Evolutionary conservation across 2,888 invertebrate species (phyloP), one percentile per base, ranked within the genome.

Genomic region (Caenorhabditis sp.): DNA sequence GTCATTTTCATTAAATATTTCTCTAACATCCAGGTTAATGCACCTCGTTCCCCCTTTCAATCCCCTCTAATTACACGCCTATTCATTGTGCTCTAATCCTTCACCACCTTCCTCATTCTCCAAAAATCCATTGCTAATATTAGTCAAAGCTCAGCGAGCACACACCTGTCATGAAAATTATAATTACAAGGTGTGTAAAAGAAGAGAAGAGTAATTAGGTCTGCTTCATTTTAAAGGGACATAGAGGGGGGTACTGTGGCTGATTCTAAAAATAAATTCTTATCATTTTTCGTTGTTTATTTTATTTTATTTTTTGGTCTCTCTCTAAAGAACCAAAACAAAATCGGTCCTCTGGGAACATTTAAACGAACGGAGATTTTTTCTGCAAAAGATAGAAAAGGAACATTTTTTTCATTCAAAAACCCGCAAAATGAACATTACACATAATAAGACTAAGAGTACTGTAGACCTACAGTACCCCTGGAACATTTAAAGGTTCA

Each of bases 141-240:
- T 43, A 43, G 43, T 43, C 43, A 43, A 43, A 43, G 43, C 43
- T 43, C 43, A 43, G 43, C 43, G 43, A 43, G 43, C 43, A 43
- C 43, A 43, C 43, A 43, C 43, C 43, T 43, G 43, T 43, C 43
- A 43, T 43, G 17, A 12, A 43, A 43, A 43, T 43, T 14, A 43
- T 43, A 43, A 43, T 43, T 12, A 43, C 17, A 43, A 43, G 43
- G 43, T 43, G 17, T 43, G 43, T 36, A 10, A 10, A 36, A 36
- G 10, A 36, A 36, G 5, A 10, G 36, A 43, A 3, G 8, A 17
- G 17, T 10, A 43, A 43, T 43, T 43, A 17, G 43, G 43, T 43
- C 10, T 17, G 12, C 43, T 10, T 3, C 3, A 43, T 12, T 43
- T 43, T 43, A 7, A 43, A 43, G 17, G 43, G 17, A 14, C 43